Base-by-base conservation (phyloP, 2,797 vertebrate species). In the Gymnodraco acuticeps region DNA sequence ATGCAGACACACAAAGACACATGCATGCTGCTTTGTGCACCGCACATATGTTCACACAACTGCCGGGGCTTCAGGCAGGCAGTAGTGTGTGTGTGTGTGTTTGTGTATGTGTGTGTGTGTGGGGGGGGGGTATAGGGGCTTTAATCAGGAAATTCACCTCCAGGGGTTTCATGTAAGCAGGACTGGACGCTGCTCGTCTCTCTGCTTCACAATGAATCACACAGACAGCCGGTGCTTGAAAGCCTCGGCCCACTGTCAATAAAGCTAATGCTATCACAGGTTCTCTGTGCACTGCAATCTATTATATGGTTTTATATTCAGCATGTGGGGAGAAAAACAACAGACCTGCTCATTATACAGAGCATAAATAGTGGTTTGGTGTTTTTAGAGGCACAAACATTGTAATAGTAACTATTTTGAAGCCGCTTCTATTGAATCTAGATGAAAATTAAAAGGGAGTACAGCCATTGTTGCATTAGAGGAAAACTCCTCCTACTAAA, bases 121-220 rank as follows among this genome's bases (percentile, higher is more conserved):
- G 56, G 58, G 33, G 51, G 38, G 74, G 64, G 59, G 41, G 16
- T 48, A n/a, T 64, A 31, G 75, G 81, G 76, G 85, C 66, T 92
- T 93, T 92, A 93, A 94, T 93, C 92, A 93, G 85, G 85, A 91
- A 91, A 91, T 92, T 92, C 89, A 86, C 89, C 89, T 92, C 85
- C 73, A 79, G 90, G 88, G 89, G 88, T 84, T 88, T 83, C 82
- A 85, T 92, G 88, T 84, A 78, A 91, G 87, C 88, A 83, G 80
- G 85, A 79, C 84, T 86, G 86, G 86, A 85, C 86, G 77, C 86
- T 85, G 81, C 83, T 89, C 85, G 64, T 87, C 85, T 89, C 69
- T 17, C 60, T 73, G 86, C 85, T 85, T 77, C 82, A 74, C 89
- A 88, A 91, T 91, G 90, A 91, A 93, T 93, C 89, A 88, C 80